phyloP scores from a whole-genome alignment of 2,888 invertebrate species.

The Andrena bicolor region DNA sequence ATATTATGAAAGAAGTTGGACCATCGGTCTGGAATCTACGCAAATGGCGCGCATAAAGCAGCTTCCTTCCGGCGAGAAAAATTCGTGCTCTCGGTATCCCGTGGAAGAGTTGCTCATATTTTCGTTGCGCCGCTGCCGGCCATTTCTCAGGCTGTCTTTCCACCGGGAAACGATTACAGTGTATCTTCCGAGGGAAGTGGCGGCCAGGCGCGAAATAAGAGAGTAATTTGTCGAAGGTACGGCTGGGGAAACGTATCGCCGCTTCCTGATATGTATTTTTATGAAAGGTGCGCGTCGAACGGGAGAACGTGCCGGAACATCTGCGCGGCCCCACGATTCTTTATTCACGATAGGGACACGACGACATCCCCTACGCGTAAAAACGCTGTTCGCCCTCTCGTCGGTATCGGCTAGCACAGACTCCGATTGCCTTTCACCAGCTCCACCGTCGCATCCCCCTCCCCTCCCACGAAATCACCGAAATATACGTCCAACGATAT shows the following conservation, averaged over 20 bases:
- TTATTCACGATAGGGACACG: conserved; percentile 55
- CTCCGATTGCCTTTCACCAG: conserved; percentile 22
- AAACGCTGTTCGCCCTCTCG: conserved; percentile 47
- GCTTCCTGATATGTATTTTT: conserved; percentile 31
- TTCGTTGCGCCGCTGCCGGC: conserved; percentile 25
- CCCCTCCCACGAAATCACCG: conserved; percentile 46
- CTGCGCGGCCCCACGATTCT: conserved; percentile 54
- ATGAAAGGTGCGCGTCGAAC: conserved; percentile 27
- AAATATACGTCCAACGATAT: conserved; percentile 66
- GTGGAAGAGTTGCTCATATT: conserved; percentile 36
- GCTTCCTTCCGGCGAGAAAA: conserved; percentile 4
- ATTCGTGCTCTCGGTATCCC: not conserved
- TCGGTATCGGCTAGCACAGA: conserved; percentile 26
- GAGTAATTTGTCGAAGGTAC: conserved; percentile 65
- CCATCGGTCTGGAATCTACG: conserved; percentile 8
- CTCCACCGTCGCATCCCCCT: conserved; percentile 2
- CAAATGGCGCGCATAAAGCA: conserved; percentile 23
- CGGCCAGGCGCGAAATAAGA: conserved; percentile 52
- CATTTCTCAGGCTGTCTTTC: conserved; percentile 48
- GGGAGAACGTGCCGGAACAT: conserved; percentile 31
- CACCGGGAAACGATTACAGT: conserved; percentile 47
- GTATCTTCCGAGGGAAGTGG: conserved; percentile 42
- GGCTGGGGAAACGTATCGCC: conserved; percentile 33
- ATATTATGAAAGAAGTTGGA: not conserved
- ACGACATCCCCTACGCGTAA: conserved; percentile 55